Conservation (phyloP, 1,140 invertebrate genomes). For the Drosophila truncata region DNA sequence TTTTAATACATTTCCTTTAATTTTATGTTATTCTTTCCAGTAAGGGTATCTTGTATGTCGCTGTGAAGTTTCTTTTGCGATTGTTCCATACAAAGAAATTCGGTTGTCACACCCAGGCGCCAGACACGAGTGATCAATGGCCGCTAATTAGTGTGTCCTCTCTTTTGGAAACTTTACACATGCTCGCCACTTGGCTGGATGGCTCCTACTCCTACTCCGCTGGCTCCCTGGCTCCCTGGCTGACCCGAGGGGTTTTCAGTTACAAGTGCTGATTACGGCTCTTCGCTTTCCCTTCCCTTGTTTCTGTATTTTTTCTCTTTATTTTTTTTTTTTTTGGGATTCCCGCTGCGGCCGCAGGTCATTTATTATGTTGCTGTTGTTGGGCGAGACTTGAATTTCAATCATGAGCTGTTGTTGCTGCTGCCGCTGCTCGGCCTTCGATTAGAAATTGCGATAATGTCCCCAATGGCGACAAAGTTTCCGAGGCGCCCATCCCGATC, state of each 20-base stretch:
- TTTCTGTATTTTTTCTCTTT: conserved; percentile 1
- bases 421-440: conserved; percentile 44
- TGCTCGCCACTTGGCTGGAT: conserved; percentile 44
- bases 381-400: conserved; percentile 71
- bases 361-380: conserved; percentile 70
- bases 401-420: conserved; percentile 63
- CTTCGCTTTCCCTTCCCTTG: conserved; percentile 17
- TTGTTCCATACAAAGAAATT: conserved; percentile 22
- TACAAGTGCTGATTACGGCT: conserved; percentile 70
- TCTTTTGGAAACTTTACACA: conserved; percentile 76
- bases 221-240: conserved; percentile 2
- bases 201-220: background rate
- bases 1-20: background rate
- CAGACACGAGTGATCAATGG: conserved; percentile 74
- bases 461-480: conserved; percentile 79
- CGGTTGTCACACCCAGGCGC: conserved; percentile 68
- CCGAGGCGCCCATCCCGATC: conserved; percentile 41
- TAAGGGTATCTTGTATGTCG: conserved; percentile 28
- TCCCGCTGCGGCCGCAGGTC: conserved; percentile 68
- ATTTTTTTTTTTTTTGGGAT: conserved; percentile 38
- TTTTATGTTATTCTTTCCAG: background rate
- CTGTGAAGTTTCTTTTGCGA: background rate
- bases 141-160: conserved; percentile 80
- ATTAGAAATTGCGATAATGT: conserved; percentile 82
- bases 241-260: conserved; percentile 47